Evolutionary conservation across 2,113 vertebrate genomes (phyloP), one percentile per base, ranked within the genome.

Genomic region (Panthera leo): DNA sequence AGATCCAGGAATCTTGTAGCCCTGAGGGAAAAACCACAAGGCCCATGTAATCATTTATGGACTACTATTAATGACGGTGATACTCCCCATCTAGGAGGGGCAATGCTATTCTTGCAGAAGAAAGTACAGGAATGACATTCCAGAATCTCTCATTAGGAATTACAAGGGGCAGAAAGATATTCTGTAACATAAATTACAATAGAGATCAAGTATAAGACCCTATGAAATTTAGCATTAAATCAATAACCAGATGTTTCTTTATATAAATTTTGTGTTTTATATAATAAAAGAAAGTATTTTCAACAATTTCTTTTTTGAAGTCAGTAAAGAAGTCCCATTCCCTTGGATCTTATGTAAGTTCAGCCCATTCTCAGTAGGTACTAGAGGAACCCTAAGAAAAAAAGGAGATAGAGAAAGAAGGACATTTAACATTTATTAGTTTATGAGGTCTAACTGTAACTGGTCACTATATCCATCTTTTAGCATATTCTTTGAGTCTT

Each of bases 261-360:
- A 76, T 71, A 55, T 48, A 63, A 82, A 63, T 94, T 78, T 45
- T 65, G 2, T 21, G 48, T 88, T 34, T 71, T 79, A 58, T 27
- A 51, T 83, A 89, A 79, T 61, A 91, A 83, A 91, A 86, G 5
- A 89, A 96, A 96, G 63, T 13, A 92, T 31, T 92, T 94, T 89
- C 85, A 85, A 92, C 58, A 94, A 89, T 82, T 80, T 31, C 8
- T 70, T 82, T 80, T 58, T 86, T 85, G n/a, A 89, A 42, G 13
- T 75, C 88, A 58, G 18, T 19, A 4, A 82, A 34, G 36, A 85
- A 95, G 31, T 79, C 18, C 2, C 5, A 82, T 55, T 67, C 16
- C 65, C 31, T 39, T 68, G 21, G 53, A 67, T 51, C 29, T 67
- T 68, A 42, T 61, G 36, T 78, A 58, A 79, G 13, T 25, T 75